Evolutionary conservation across 2,113 vertebrate genomes (phyloP), one percentile per base, ranked within the genome.

Genomic region (Aramus guarauna): DNA sequence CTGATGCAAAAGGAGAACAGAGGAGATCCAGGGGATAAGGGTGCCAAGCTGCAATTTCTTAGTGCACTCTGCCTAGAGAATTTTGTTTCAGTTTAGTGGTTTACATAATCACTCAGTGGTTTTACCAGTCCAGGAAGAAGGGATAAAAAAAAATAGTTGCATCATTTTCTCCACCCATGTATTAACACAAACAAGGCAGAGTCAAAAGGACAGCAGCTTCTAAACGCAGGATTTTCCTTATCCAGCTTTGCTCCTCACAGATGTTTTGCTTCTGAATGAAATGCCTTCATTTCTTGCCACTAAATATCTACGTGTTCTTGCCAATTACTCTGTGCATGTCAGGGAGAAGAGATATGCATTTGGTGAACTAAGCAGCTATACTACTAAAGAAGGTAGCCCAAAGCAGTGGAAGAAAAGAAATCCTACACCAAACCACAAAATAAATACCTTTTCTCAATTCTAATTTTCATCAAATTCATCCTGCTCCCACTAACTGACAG

Each of bases 111-210:
- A 47, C 18, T 62, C 55, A 92, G 88, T 94, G 90, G 94, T 94
- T 96, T 94, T 82, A 93, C 59, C 81, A 92, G 90, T 73, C 36
- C 95, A 96, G 94, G 88, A 94, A 91, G 79, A 95, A 87, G 39
- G 73, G 52, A 94, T 88, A 23, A 87, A 76, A 90, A 62, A 58
- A 60, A 85, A 74, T 3, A 83, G 34, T 95, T 95, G 76, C 50
- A 88, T 83, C 11, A 88, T 67, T 90, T 88, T 93, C 90, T 92
- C 95, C 90, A 96, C 85, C 82, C 27, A 20, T 74, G 16, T 43
- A 53, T 80, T 73, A 84, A 80, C 71, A 80, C 2, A 90, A 87
- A 91, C 91, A 84, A 67, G 10, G 52, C 34, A 95, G 60, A 87
- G 81, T 83, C 67, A 93, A 93, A 91, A 95, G 78, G 85, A 60